Base-by-base conservation (phyloP, 2,797 vertebrate species). In the Spondyliosoma cantharus region DNA sequence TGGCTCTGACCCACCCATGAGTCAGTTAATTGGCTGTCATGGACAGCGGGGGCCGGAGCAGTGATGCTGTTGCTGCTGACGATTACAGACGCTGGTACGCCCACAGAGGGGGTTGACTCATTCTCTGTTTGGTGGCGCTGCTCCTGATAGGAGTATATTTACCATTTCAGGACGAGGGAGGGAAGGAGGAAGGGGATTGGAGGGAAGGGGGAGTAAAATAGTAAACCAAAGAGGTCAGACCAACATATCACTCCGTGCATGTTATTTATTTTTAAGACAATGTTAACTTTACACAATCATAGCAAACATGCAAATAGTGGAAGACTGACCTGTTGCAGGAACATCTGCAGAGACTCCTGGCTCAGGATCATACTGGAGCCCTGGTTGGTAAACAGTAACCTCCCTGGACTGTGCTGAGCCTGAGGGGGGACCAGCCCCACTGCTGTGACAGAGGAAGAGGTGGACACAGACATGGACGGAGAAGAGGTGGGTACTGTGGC, bases 291-390 rank as follows among this genome's bases (percentile, higher is more conserved):
- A 79, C 67, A 72, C 59, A 76, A 74, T 56, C 37, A 57, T 62
- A 76, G 24, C 45, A 63, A 70, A 75, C 11, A 24, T 58, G 53
- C 15, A 45, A 56, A 49, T 8, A 25, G 43, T 27, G 32, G 9
- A 22, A 46, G 37, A 92, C 94, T 95, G 92, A 96, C 97, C 97
- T 98, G 97, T 74, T 98, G 97, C 60, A 98, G 95, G 92, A 99
- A 97, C 96, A 98, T 97, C 88, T 97, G 97, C 82, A 98, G 94
- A 72, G 96, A 95, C 62, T 99, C 97, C 88, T 97, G 97, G 91
- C 95, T 97, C 78, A 98, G 90, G 90, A 97, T 95, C 78, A 97
- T 94, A 50, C 96, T 94, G 3, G 96, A 64, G 5, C 96, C 82
- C 20, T 95, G 91, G 80, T 96, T 96, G 48, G 96, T 95, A 87